Evolutionary conservation across 1,140 invertebrate genomes (phyloP), one percentile per base, ranked within the genome.

Genomic region (Ditylenchus dipsaci): DNA sequence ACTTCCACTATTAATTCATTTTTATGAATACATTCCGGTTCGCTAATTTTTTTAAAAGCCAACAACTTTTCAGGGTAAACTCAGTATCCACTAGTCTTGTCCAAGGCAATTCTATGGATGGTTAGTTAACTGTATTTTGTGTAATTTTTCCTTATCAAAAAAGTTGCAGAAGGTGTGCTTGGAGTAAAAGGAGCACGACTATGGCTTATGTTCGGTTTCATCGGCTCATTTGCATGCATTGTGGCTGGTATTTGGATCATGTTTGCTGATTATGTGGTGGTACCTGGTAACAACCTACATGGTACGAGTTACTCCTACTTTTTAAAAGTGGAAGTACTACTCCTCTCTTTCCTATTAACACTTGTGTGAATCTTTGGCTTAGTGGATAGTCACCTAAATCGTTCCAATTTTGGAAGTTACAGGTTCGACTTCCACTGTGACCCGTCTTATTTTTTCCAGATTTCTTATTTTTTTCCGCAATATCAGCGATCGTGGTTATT

Each of bases 151-250:
- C 33, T 38, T 38, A 38, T 38, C 11, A 3, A 11, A 38, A 38
- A 38, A 38, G 11, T 38, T 38, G 33, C 11, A 38, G 90, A 89
- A 23, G 92, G 92, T 0, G 93, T 91, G 82, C 85, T 94, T 65
- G 93, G 93, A 13, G 88, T 91, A 1, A 88, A 90, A 76, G 86
- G 92, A 58, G 91, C 93, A 17, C 87, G 91, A 68, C 87, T 92
- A n/a, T 97, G 94, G 93, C 85, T 99, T 0, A 95, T 98, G 81
- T 84, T 95, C 58, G 95, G 94, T 3, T 96, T 98, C 85, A 89
- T 97, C 0, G 88, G 97, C 76, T 92, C 92, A 63, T 98, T 99
- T 86, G 91, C 91, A 0, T 89, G 93, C 1, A 88, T 97, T 11
- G 95, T 97, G 81, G 93, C 92, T 26, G 89, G 93, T 13, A 90